These are phyloP conservation scores for Aelia acuminata DNA, from an alignment of 2,888 invertebrate species.

Conservation along the genomic window DNA sequence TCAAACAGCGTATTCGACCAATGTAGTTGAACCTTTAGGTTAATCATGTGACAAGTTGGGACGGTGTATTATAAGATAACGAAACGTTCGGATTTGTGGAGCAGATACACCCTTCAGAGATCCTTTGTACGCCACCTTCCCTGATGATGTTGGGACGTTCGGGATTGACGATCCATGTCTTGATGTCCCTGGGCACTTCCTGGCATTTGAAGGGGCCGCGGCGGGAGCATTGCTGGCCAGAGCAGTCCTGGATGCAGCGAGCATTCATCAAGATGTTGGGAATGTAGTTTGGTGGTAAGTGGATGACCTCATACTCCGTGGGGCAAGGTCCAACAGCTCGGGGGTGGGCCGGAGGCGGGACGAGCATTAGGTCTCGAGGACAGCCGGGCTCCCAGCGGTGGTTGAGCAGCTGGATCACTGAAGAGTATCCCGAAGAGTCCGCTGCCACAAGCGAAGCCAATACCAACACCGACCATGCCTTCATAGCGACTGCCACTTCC, in stretches of 20 bases:
- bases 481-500: conserved; percentile 41
- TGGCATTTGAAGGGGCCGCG: conserved; percentile 37
- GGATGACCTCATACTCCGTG: conserved; percentile 58
- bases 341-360: not conserved
- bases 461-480: conserved; percentile 49
- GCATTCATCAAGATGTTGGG: conserved; percentile 60
- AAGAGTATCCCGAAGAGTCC: conserved; percentile 67
- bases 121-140: conserved; percentile 22
- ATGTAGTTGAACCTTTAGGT: not conserved
- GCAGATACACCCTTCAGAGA: conserved; percentile 49
- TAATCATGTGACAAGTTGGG: conserved; percentile 44
- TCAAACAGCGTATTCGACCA: not conserved
- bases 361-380: conserved; percentile 8
- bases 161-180: conserved; percentile 41
- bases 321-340: conserved; percentile 57
- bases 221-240: conserved; percentile 53
- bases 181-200: conserved; percentile 6
- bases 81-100: conserved; percentile 45
- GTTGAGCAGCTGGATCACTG: conserved; percentile 70
- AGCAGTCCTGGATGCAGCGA: conserved; percentile 57
- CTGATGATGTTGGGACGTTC: not conserved
- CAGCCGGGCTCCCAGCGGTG: conserved; percentile 56
- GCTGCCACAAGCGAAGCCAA: conserved; percentile 22
- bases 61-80: conserved; percentile 25
- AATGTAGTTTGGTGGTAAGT: conserved; percentile 58